Conservation (phyloP, 2,888 invertebrate genomes). For the Acrobeloides nanus region DNA sequence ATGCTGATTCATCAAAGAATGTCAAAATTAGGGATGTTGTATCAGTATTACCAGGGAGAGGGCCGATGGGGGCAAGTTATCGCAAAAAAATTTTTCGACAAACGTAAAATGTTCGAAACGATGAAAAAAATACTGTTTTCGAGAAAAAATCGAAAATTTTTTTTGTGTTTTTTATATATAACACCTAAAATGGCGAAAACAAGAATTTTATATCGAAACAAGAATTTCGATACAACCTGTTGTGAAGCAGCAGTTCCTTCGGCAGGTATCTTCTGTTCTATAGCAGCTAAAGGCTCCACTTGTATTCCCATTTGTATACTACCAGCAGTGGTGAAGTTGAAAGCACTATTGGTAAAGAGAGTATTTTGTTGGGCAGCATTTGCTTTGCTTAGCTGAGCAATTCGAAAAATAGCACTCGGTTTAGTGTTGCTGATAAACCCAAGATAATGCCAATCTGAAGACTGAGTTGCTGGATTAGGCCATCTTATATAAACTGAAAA, state of each 20-base stretch:
- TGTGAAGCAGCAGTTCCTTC: conserved; percentile 51
- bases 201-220: conserved; percentile 1
- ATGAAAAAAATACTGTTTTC: no score
- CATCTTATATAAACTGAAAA: conserved; percentile 80
- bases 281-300: conserved; percentile 66
- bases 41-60: neutral
- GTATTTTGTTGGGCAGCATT: conserved; percentile 2
- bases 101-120: no score
- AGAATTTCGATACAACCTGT: conserved; percentile 18
- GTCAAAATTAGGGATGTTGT: neutral
- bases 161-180: no score
- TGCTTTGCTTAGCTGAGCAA: conserved; percentile 63
- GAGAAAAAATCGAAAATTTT: no score
- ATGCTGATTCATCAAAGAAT: neutral
- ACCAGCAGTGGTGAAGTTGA: conserved; percentile 3
- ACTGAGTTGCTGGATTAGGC: conserved; percentile 82
- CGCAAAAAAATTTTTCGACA: no score
- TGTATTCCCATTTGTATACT: conserved; percentile 85
- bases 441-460: conserved; percentile 73
- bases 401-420: conserved; percentile 93
- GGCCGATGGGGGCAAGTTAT: neutral
- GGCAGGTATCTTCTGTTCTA: conserved; percentile 59
- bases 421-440: conserved; percentile 86
- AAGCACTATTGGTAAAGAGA: neutral
- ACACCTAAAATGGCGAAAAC: no score